Percentiles rank a stretch among this genome's conserved stretches.
phyloP scores from a whole-genome alignment of 2,888 invertebrate species.

The Ormyrus pomaceus region DNA sequence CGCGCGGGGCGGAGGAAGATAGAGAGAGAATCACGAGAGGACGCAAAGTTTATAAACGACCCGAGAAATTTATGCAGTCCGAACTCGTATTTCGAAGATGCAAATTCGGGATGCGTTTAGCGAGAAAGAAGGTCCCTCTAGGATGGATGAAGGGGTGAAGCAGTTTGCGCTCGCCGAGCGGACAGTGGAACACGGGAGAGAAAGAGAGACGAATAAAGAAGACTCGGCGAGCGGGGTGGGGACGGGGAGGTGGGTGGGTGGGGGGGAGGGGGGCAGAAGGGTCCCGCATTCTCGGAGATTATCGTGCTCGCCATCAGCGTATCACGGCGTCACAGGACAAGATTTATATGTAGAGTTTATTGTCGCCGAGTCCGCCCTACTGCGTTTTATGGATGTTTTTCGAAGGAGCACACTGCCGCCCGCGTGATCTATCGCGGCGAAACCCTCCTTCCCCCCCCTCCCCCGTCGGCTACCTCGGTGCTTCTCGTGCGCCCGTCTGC shows the following conservation, averaged over 20 bases:
- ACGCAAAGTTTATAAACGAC: conserved; percentile 50
- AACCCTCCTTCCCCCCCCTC: conserved; percentile 46
- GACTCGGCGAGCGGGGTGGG: conserved; percentile 51
- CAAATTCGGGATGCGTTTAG: conserved; percentile 65
- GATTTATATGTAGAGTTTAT: conserved; percentile 76
- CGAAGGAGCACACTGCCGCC: conserved; percentile 72
- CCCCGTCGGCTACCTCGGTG: conserved; percentile 50
- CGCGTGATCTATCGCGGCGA: conserved; percentile 74
- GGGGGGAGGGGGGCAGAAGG: conserved; percentile 65
- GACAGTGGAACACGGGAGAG: conserved; percentile 53
- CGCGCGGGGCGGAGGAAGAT: background rate
- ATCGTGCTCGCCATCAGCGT: conserved; percentile 76
- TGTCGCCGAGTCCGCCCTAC: conserved; percentile 76
- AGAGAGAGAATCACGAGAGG: conserved; percentile 21
- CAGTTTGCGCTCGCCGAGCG: conserved; percentile 36
- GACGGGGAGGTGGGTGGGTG: conserved; percentile 49
- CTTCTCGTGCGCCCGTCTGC: conserved; percentile 55
- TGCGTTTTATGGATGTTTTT: conserved; percentile 77
- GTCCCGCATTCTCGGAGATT: conserved; percentile 76
- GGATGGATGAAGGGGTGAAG: conserved; percentile 58
- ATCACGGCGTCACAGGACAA: conserved; percentile 76
- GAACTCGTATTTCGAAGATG: conserved; percentile 61
- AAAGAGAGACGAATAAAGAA: conserved; percentile 54
- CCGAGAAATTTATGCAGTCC: conserved; percentile 56
- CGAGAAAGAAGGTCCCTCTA: conserved; percentile 56